Base-by-base conservation (phyloP, 2,888 invertebrate genomes). In the Thelaira solivaga region DNA sequence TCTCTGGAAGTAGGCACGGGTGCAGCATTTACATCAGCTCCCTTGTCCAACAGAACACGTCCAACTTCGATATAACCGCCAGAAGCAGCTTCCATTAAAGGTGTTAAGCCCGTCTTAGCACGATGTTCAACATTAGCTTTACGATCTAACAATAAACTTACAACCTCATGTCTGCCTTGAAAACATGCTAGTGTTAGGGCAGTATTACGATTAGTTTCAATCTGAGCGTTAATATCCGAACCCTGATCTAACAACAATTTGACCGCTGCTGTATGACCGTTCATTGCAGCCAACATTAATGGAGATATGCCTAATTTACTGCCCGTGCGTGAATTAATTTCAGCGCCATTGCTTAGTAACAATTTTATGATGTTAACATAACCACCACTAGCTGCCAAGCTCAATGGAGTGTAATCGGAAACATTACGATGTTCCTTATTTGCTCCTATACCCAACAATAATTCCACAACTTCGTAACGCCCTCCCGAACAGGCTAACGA, bases 31-130 rank as follows among this genome's bases (percentile, higher is more conserved):
- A 99, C 98, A 90, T 99, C 99, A 2, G 99, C 99, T 2, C 97
- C 97, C 90, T 97, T 97, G 87, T 98, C 97, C 43, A 99, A 91
- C 74, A 99, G 91, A 62, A 99, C 97, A 68, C 96, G 92, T 4
- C 99, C 99, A 41, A 99, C 99, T 86, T 99, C 99, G 64, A 98
- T 98, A 90, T 99, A 99, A 69, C 99, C 99, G 68, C 99, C 99
- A 85, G 97, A 98, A 0, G 99, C 99, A 53, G 99, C 99, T 90
- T 99, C 99, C 99, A 99, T 99, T 22, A 99, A 91, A 1, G 99
- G 99, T 13, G 99, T 99, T 71, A 99, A 91, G 1, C 99, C 99
- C 67, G 99, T 99, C 94, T 99, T 99, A 4, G 99, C 99, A 82
- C 99, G 93, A 90, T 99, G 99, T 90, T 99, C 99, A 49, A 99